Evolutionary conservation across 2,888 invertebrate species (phyloP), one percentile per base, ranked within the genome.

Genomic region (Meandrusa payeni): DNA sequence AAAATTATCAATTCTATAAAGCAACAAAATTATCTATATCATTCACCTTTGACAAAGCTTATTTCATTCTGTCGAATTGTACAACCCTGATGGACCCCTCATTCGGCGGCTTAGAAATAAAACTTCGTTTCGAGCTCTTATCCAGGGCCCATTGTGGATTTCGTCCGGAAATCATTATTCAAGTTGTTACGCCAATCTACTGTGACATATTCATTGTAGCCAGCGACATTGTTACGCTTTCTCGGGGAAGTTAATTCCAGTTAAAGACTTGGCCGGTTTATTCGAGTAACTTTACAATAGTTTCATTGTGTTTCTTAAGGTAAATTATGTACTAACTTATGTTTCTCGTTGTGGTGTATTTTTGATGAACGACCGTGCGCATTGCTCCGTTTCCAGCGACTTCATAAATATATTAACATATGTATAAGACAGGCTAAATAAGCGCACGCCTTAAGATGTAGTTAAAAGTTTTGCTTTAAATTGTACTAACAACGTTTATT

Each of bases 151-250:
- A 69, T 76, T 70, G 68, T 77, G 63, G 49, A 60, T 60, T 61
- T 50, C 50, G 62, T 54, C 50, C 69, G 72, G 74, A 79, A 78
- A 76, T 78, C 78, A 78, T 82, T 81, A 81, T 68, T 83, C 80
- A 80, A 73, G 64, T 66, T 55, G 71, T 73, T 69, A 69, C 64
- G 67, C 69, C 75, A 76, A 77, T 77, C 74, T 57, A 54, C 54
- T 55, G 59, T 64, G 79, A 80, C 77, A 68, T 75, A 66, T 76
- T 75, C 75, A 78, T 81, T 77, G 78, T 79, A 66, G 54, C 46
- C 28, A 42, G 42, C 54, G 53, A 61, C 59, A 59, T 55, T 61
- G 59, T 61, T 57, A 54, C 54, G 48, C 56, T 54, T 55, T 55
- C 48, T 45, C 37, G 38, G 32, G 11, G 37, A 54, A 54, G 54